A percentile compares a stretch with the other conserved stretches of the same genome.
phyloP scores from a whole-genome alignment of 2,888 invertebrate species.

The Drosophila peninsularis region DNA sequence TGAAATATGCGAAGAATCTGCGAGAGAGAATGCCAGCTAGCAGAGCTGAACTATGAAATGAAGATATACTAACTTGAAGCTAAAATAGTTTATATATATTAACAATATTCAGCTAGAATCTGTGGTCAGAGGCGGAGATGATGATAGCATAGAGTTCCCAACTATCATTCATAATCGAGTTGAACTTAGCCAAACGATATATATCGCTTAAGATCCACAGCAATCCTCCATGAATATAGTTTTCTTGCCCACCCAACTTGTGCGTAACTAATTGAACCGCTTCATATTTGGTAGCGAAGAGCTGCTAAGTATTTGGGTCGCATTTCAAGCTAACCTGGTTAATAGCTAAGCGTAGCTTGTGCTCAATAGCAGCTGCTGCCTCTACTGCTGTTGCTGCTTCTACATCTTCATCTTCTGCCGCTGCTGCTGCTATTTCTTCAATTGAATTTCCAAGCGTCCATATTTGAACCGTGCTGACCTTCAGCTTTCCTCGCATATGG shows the following conservation, averaged over 20 bases:
- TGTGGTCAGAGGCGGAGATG: too few relatives aligned
- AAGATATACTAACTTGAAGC: too few relatives aligned
- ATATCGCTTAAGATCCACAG: background rate
- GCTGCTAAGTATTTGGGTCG: constrained; percentile 34
- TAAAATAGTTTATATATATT: too few relatives aligned
- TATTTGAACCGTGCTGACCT: constrained; percentile 51
- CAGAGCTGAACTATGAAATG: too few relatives aligned
- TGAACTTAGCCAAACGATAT: background rate
- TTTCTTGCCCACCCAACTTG: constrained; percentile 4
- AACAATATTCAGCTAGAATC: too few relatives aligned
- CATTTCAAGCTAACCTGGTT: constrained; percentile 42
- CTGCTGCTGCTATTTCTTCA: background rate
- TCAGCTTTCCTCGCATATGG: constrained; percentile 53
- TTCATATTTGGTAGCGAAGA: constrained; percentile 6
- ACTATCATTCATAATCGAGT: background rate
- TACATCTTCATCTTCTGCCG: background rate
- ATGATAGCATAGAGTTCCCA: too few relatives aligned
- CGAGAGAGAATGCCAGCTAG: background rate
- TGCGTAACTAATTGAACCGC: constrained; percentile 23
- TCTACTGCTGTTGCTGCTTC: background rate
- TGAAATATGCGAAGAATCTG: background rate
- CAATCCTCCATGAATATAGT: background rate
- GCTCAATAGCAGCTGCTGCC: constrained; percentile 15
- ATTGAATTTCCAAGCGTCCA: constrained; percentile 24
- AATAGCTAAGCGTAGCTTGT: constrained; percentile 35